A percentile compares a stretch with the other conserved stretches of the same genome.
Conservation (phyloP, 2,797 vertebrate species). For the Cetoscarus ocellatus region DNA sequence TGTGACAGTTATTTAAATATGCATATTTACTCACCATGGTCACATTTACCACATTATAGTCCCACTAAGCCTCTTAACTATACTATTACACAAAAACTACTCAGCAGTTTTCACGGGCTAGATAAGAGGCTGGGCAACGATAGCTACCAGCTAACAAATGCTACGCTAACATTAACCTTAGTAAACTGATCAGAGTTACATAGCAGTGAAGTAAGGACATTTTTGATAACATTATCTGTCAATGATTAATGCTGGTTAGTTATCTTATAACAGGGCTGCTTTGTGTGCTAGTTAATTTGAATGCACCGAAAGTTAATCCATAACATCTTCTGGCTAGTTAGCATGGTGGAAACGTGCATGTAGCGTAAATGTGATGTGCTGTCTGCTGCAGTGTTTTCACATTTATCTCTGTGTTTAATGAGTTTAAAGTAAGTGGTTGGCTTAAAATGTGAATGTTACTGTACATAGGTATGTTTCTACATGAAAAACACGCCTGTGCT, state of each 20-base stretch:
- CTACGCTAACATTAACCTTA: conserved; percentile 62
- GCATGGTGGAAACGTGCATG: conserved; percentile 51
- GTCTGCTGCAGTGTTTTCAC: conserved; percentile 32
- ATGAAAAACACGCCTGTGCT: not conserved
- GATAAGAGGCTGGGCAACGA: conserved; percentile 56
- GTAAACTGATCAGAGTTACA: conserved; percentile 50
- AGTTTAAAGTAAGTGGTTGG: not conserved
- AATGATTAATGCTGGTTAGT: not conserved
- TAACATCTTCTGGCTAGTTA: conserved; percentile 29
- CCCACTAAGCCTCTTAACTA: not conserved
- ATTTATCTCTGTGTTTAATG: not conserved
- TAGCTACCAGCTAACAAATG: conserved; percentile 72
- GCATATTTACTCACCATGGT: not conserved
- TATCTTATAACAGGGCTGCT: not conserved
- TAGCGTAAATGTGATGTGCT: conserved; percentile 28
- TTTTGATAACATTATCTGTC: conserved; percentile 1
- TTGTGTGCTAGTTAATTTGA: not conserved
- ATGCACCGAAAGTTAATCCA: not conserved
- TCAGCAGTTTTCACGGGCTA: conserved; percentile 27
- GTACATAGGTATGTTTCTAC: not conserved
- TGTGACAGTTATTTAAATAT: conserved; percentile 53
- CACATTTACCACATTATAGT: conserved; percentile 9
- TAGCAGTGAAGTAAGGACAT: conserved; percentile 25
- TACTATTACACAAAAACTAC: conserved; percentile 3
- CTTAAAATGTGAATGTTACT: not conserved